phyloP scores from a whole-genome alignment of 2,113 vertebrate species.

The rabbit (Oryctolagus cuniculus) region DNA sequence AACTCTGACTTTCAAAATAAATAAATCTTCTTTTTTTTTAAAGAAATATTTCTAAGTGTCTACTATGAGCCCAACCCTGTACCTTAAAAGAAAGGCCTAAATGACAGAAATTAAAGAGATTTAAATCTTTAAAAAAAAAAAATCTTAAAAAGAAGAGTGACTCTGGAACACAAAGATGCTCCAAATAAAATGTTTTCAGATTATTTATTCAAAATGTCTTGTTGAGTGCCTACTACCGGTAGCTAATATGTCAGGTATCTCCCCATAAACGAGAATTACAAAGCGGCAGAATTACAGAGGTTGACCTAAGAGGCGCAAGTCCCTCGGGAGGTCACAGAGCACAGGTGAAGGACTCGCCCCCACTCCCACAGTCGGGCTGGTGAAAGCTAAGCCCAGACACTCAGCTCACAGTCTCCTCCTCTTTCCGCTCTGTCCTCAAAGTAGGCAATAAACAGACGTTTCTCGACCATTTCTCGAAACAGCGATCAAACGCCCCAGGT shows the following conservation, averaged over 20 bases:
- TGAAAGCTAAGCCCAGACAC: neutral
- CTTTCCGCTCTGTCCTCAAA: neutral
- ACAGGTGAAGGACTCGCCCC: neutral
- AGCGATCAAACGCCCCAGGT: neutral
- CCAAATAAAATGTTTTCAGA: conserved; percentile 19
- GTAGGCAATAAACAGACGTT: neutral
- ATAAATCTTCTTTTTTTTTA: too few species aligned
- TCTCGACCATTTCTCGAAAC: neutral
- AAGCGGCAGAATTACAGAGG: neutral
- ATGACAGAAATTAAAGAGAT: neutral
- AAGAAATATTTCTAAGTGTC: neutral
- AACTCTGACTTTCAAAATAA: too few species aligned
- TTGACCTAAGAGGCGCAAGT: conserved; percentile 14
- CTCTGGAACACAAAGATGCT: conserved; percentile 31
- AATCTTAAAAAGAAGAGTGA: neutral
- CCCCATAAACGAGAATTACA: conserved; percentile 11
- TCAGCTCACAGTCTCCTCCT: neutral
- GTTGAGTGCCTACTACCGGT: neutral
- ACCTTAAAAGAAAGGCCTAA: conserved; percentile 32
- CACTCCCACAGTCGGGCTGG: neutral
- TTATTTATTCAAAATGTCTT: conserved; percentile 37
- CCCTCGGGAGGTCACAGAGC: neutral
- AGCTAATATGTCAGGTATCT: neutral
- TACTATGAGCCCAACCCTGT: neutral
- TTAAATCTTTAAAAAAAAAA: neutral